Percentiles rank a stretch among this genome's conserved stretches.
Conservation (phyloP, 1,140 invertebrate species). For the Dendrolimus kikuchii region DNA sequence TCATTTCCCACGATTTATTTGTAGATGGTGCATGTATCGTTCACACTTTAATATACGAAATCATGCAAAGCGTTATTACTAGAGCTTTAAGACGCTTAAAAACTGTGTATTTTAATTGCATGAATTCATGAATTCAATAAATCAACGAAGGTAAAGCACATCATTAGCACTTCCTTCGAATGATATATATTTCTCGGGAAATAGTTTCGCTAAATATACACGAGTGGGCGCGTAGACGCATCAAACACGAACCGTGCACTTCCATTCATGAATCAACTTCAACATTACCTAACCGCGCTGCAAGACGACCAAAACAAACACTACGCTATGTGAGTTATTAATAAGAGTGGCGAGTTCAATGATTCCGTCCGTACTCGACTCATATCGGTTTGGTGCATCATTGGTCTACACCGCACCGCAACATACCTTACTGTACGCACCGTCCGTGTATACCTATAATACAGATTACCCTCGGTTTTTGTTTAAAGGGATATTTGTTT, state of each 20-base stretch:
- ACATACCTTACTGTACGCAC: not conserved
- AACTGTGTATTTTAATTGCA: not conserved
- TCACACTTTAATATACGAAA: no score
- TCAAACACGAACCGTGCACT: slow-evolving; percentile 35
- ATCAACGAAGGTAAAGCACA: slow-evolving; percentile 18
- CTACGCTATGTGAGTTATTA: slow-evolving; percentile 56
- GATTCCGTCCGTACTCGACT: slow-evolving; percentile 42
- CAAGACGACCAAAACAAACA: slow-evolving; percentile 62
- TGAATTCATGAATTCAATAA: not conserved
- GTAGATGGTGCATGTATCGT: no score
- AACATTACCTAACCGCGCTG: slow-evolving; percentile 58
- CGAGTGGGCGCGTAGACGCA: slow-evolving; percentile 30
- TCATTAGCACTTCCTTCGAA: slow-evolving; percentile 43
- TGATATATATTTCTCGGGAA: slow-evolving; percentile 52
- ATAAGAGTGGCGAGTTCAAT: slow-evolving; percentile 64
- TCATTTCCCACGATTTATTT: no score
- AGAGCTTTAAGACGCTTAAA: not conserved
- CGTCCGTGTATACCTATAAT: no score
- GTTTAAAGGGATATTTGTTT: no score
- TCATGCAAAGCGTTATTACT: no score
- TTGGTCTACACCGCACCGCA: slow-evolving; percentile 8
- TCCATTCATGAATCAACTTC: slow-evolving; percentile 70
- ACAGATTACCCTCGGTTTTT: no score
- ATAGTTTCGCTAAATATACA: slow-evolving; percentile 61
- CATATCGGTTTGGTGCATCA: slow-evolving; percentile 36